A percentile compares a stretch with the other conserved stretches of the same genome.
Conservation (phyloP, 92 coral and sea anemone species). For the Diadumene lineata region DNA sequence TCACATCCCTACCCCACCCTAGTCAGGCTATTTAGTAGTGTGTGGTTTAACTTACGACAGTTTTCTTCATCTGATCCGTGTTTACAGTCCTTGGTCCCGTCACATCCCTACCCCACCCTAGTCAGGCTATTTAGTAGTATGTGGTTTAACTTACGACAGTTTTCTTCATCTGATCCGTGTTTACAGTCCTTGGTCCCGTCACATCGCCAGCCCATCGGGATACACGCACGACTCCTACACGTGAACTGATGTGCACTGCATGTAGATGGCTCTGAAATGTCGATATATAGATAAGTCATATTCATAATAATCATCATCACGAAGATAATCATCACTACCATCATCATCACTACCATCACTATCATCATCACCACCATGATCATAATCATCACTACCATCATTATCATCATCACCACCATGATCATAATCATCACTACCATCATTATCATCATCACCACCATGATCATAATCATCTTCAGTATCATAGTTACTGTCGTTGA, state of each 20-base stretch:
- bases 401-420: neutral
- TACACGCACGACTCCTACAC: slow-evolving; percentile 41
- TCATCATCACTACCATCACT: neutral
- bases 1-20: too few species aligned
- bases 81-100: too few species aligned
- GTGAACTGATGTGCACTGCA: slow-evolving; percentile 40
- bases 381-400: neutral
- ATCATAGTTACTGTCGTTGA: neutral
- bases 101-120: too few species aligned
- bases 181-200: slow-evolving; percentile 43
- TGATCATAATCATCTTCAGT: neutral
- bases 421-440: neutral
- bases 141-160: slow-evolving; percentile 53
- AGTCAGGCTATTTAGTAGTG: too few species aligned
- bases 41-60: too few species aligned
- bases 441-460: neutral
- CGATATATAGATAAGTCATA: too few species aligned
- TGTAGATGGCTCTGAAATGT: slow-evolving; percentile 44
- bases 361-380: neutral
- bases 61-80: too few species aligned
- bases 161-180: slow-evolving; percentile 48
- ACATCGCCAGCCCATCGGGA: slow-evolving; percentile 44
- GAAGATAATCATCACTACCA: neutral
- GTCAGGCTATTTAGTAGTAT: too few species aligned
- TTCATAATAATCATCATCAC: neutral